phyloP scores from a whole-genome alignment of 1,140 invertebrate genomes.

The Schlechtendalia chinensis region DNA sequence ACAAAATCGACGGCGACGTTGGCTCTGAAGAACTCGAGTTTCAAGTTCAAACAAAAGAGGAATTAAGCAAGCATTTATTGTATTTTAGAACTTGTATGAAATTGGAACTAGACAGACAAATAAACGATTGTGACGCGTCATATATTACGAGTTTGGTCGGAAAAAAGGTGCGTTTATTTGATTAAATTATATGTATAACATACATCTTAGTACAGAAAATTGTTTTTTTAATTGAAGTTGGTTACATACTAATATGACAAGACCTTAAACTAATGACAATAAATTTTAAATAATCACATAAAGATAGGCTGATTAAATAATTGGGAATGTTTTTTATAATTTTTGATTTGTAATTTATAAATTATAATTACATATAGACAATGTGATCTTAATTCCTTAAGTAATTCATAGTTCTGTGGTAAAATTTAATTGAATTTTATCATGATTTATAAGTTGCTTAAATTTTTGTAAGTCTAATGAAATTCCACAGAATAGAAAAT shows the following conservation, averaged over 20 bases:
- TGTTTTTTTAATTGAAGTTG: not conserved
- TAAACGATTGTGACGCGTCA: not conserved
- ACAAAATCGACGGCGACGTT: not conserved
- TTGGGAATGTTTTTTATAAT: too few species aligned
- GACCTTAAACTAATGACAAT: too few species aligned
- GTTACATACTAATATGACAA: not conserved
- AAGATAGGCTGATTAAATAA: too few species aligned
- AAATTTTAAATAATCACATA: too few species aligned
- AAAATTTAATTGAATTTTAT: too few species aligned
- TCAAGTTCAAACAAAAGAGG: conserved; percentile 32
- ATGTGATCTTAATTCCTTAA: too few species aligned
- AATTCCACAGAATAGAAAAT: too few species aligned
- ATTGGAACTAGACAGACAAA: conserved; percentile 21
- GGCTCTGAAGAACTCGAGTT: conserved; percentile 15
- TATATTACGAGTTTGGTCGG: not conserved
- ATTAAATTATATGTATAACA: not conserved
- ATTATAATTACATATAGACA: too few species aligned
- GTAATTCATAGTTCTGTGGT: too few species aligned
- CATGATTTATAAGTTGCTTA: too few species aligned
- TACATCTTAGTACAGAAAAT: not conserved
- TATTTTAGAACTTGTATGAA: conserved; percentile 39
- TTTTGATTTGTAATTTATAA: too few species aligned
- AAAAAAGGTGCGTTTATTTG: conserved; percentile 24
- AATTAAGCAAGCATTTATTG: conserved; percentile 14
- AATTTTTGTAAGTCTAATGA: too few species aligned